Percentiles rank a stretch among this genome's conserved stretches.
These are phyloP conservation scores for Corythornis leucogaster DNA, from an alignment of 2,797 vertebrate species.

Conservation along the genomic window DNA sequence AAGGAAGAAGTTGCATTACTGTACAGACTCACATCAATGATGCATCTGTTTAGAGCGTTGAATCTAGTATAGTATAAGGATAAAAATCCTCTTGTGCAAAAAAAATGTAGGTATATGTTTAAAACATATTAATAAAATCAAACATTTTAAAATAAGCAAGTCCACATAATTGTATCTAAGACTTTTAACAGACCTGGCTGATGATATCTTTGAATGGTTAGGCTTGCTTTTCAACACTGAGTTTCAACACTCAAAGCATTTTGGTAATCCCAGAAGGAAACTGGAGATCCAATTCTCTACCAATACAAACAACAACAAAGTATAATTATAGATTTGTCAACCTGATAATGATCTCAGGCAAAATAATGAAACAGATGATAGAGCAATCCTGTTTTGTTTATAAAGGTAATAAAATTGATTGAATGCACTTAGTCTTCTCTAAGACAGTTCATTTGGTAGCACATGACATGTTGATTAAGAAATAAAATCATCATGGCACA, in stretches of 20 bases:
- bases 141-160: background rate
- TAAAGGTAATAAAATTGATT: conserved; percentile 44
- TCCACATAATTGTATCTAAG: background rate
- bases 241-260: background rate
- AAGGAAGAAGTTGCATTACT: fast-evolving
- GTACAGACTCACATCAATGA: background rate
- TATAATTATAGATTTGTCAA: conserved; percentile 19
- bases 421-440: background rate
- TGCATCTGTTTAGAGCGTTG: background rate
- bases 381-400: background rate
- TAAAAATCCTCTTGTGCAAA: background rate
- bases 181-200: background rate
- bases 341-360: background rate
- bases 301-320: background rate
- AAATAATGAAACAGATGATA: conserved; percentile 26
- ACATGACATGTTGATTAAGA: conserved; percentile 22
- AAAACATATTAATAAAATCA: background rate
- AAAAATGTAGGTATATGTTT: background rate
- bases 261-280: background rate
- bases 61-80: background rate
- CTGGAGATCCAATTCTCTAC: background rate
- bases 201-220: background rate
- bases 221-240: background rate
- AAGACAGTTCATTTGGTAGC: conserved; percentile 20
- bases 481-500: background rate